Evolutionary conservation across 2,888 invertebrate genomes (phyloP).

Genomic region (Erebia aethiops): DNA sequence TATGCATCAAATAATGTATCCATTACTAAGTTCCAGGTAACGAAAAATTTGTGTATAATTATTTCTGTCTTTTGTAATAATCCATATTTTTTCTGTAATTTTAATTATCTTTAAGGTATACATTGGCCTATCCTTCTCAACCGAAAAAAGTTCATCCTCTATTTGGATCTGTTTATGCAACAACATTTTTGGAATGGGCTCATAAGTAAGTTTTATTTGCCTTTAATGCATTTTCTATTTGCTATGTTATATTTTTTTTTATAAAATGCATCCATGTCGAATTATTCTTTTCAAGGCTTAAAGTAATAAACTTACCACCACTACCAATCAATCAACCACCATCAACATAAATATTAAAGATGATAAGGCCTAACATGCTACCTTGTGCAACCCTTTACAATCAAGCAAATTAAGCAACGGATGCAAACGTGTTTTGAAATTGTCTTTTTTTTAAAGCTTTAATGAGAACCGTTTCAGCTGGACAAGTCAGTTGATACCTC

Average conservation of each 20-base stretch:
- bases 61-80: background rate
- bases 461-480: slow-evolving; percentile 75
- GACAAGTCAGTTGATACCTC: slow-evolving; percentile 87
- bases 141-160: slow-evolving; percentile 82
- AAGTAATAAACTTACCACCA: too few species aligned
- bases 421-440: background rate
- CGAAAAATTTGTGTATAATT: background rate
- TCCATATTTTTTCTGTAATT: background rate
- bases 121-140: slow-evolving; percentile 71
- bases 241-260: background rate
- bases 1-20: slow-evolving; percentile 90
- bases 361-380: background rate
- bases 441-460: background rate
- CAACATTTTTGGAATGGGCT: slow-evolving; percentile 89
- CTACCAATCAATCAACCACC: background rate
- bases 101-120: slow-evolving; percentile 62
- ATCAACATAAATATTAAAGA: background rate
- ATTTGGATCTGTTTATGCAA: slow-evolving; percentile 86
- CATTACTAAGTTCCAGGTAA: slow-evolving; percentile 88
- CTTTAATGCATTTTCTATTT: background rate
- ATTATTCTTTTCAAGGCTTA: too few species aligned
- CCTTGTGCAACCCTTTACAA: background rate
- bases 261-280: too few species aligned
- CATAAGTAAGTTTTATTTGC: slow-evolving; percentile 78
- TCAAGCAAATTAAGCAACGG: background rate